Evolutionary conservation across 2,113 vertebrate species (phyloP), one percentile per base, ranked within the genome.

Genomic region (Emydocephalus ijimae): DNA sequence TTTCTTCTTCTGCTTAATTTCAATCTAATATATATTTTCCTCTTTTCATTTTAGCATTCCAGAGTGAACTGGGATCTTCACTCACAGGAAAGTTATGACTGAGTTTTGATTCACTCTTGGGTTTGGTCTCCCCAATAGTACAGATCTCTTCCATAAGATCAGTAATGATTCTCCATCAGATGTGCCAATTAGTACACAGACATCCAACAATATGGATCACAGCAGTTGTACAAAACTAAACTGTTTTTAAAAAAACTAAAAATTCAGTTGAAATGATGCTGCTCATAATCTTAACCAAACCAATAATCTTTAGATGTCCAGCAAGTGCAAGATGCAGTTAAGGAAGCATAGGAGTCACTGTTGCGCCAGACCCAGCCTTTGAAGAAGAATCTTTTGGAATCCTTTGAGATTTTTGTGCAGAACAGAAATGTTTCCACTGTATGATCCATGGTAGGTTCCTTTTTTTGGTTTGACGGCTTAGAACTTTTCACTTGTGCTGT

Each of bases 391-490:
- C 21, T 92, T 89, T 57, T 92, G 55, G 87, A 61, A 87, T 86
- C 69, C 88, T 91, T 90, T 39, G n/a, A 50, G 26, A 64, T 85
- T 55, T 69, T 93, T 21, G 57, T 93, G 88, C 34, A 90, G 48
- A 91, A 90, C 10, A 50, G 90, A 87, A 91, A 93, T 29, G 50
- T 48, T 45, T 87, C 55, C 20, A 39, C 91, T 89, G 88, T 92
- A 64, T 34, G 69, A 14, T 89, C 69, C 12, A 34, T 87, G 90
- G 93, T 93, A 69, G 8, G 90, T 87, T 29, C 69, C 74, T 52
- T 89, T 89, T 69, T 89, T 43, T 57, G 20, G 56, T 8, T 26
- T 26, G 34, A 56, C 6, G 9, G 8, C 29, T 61, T 23, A 43
- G 10, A 87, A 55, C 26, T 48, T 1, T 57, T 26, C 20, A 39